Percentiles rank a stretch among this genome's conserved stretches.
Conservation (phyloP, 2,888 invertebrate genomes). For the Agrotis segetum region DNA sequence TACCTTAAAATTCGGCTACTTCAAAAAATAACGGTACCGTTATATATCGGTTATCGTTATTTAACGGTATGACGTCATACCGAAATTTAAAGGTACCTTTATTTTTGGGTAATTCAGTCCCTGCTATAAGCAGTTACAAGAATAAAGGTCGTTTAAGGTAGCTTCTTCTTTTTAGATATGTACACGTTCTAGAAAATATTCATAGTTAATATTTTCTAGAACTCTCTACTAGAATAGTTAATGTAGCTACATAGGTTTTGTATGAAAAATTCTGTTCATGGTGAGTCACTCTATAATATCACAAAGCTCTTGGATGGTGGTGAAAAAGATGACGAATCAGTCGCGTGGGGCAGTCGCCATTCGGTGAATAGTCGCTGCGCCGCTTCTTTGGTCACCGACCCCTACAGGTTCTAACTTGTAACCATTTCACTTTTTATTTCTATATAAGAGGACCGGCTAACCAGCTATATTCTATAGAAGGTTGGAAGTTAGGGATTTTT, state of each 20-base stretch:
- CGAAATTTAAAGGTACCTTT: too few relatives aligned
- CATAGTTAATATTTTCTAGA: too few relatives aligned
- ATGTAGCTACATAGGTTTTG: slow-evolving; percentile 9
- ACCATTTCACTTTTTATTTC: slow-evolving; percentile 88
- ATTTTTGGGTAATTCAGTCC: too few relatives aligned
- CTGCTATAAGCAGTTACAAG: slow-evolving; percentile 19
- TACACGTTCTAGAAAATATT: neutral
- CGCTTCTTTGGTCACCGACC: slow-evolving; percentile 86
- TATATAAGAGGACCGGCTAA: slow-evolving; percentile 59
- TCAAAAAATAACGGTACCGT: too few relatives aligned
- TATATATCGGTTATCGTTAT: too few relatives aligned
- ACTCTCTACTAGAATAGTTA: too few relatives aligned
- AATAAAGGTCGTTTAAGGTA: slow-evolving; percentile 43
- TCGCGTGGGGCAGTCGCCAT: slow-evolving; percentile 81
- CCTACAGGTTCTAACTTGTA: slow-evolving; percentile 88
- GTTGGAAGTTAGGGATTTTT: slow-evolving; percentile 4
- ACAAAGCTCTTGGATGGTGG: slow-evolving; percentile 73
- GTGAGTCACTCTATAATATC: slow-evolving; percentile 69
- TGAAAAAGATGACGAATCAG: slow-evolving; percentile 84
- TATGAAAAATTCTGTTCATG: slow-evolving; percentile 11
- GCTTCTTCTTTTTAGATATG: neutral
- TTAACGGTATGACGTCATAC: too few relatives aligned
- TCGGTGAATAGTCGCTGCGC: slow-evolving; percentile 69
- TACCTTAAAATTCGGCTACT: too few relatives aligned
- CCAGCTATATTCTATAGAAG: slow-evolving; percentile 26